Percentiles rank a stretch among this genome's conserved stretches.
phyloP scores from a whole-genome alignment of 2,113 vertebrate genomes.

The Ramphastos sulfuratus region DNA sequence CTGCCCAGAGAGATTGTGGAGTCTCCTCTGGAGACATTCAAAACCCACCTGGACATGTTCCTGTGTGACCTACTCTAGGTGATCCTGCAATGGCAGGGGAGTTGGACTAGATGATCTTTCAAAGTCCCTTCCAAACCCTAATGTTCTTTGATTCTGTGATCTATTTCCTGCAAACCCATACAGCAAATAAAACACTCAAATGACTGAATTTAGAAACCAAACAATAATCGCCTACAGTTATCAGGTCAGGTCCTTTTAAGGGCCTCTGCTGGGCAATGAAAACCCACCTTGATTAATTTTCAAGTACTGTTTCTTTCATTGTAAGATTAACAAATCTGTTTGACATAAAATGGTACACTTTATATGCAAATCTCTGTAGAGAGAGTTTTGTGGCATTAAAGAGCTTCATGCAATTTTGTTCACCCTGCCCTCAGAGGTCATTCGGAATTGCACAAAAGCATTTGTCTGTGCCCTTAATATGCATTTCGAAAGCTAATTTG shows the following conservation, averaged over 20 bases:
- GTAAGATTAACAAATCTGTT: conserved; percentile 50
- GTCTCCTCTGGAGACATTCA: too few species aligned
- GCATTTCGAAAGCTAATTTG: conserved; percentile 67
- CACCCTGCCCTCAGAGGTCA: conserved; percentile 43
- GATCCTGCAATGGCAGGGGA: too few species aligned
- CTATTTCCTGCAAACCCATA: not conserved
- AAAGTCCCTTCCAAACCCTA: too few species aligned
- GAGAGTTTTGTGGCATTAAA: conserved; percentile 48
- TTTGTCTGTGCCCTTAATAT: conserved; percentile 36
- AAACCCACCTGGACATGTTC: too few species aligned
- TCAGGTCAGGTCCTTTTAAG: not conserved
- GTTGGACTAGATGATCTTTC: too few species aligned
- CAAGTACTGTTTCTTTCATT: conserved; percentile 41
- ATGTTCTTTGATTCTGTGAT: not conserved
- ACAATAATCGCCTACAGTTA: not conserved
- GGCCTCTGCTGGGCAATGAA: not conserved
- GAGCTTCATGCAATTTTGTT: conserved; percentile 22
- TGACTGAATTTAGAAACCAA: not conserved
- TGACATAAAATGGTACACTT: conserved; percentile 50
- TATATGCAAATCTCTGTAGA: conserved; percentile 52
- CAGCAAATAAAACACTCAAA: not conserved
- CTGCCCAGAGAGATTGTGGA: too few species aligned
- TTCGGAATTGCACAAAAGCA: conserved; percentile 29
- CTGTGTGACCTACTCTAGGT: too few species aligned
- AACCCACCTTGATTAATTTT: conserved; percentile 55